A percentile compares a stretch with the other conserved stretches of the same genome.
Conservation (phyloP, 1,140 invertebrate genomes). For the Armadillidium nasatum region DNA sequence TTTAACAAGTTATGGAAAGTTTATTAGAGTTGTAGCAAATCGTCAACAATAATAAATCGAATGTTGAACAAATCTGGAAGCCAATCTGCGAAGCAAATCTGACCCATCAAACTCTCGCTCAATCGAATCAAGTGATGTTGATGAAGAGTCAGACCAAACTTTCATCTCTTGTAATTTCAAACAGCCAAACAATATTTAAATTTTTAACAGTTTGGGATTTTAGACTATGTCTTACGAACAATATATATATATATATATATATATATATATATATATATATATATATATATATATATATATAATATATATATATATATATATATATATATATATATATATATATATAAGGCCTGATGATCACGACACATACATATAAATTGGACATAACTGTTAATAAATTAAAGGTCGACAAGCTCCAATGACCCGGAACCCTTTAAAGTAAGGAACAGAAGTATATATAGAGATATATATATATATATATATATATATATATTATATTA, state of each 20-base stretch:
- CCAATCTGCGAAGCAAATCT: neutral
- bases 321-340: too few relatives aligned
- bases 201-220: neutral
- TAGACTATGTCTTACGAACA: neutral
- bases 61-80: neutral
- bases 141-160: neutral
- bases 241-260: neutral
- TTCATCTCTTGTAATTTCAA: neutral
- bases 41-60: neutral
- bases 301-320: conserved; percentile 23
- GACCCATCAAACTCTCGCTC: neutral
- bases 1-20: neutral
- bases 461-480: too few relatives aligned
- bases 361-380: too few relatives aligned
- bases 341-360: too few relatives aligned
- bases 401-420: too few relatives aligned
- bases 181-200: neutral
- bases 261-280: conserved; percentile 30
- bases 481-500: too few relatives aligned
- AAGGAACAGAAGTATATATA: too few relatives aligned
- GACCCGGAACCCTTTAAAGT: too few relatives aligned
- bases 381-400: too few relatives aligned
- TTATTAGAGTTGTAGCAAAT: neutral
- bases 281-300: conserved; percentile 29
- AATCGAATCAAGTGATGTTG: neutral